Base-by-base conservation (phyloP, 2,888 invertebrate genomes). In the Argyresthia goedartella region DNA sequence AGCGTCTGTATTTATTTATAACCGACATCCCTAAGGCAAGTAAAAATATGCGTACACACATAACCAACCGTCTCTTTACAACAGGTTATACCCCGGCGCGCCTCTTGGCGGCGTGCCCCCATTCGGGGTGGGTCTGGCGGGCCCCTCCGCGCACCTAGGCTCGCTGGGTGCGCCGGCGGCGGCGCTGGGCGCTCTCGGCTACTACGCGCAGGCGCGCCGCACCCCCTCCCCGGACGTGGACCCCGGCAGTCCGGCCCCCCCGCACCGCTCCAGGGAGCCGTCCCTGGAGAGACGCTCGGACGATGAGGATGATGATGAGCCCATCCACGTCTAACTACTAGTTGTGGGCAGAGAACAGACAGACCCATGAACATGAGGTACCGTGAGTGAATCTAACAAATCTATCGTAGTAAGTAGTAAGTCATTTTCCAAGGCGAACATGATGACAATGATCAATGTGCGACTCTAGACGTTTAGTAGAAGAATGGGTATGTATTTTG, bases 141-240 rank as follows among this genome's bases (percentile, higher is more conserved):
- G 91, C 8, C 91, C 92, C 2, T 91, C 91, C 52, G 90, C 92
- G 36, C 91, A 91, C 62, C 76, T 92, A 13, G 89, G 90, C 33
- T 88, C 89, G 9, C 76, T 92, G 13, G 91, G 93, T 10, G 93
- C 90, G 53, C 92, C 93, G 58, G 93, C 90, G 53, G 92, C 93
- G 58, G 92, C 89, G 65, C 89, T 92, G 16, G 75, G 88, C 48
- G 77, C 89, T 59, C 67, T 88, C 60, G 75, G 84, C 64, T 74
- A 88, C 80, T 78, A 88, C 70, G 73, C 88, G 69, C 71, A 88
- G 73, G 69, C 84, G 59, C 75, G 82, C 41, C 79, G 88, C 65
- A 65, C 87, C 15, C 88, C 78, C 54, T 88, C 78, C 43, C 88
- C 80, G 14, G 90, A 89, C 76, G 88, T 72, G 34, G 89, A 90